Base-by-base conservation (phyloP, 2,888 invertebrate species). In the Drosophila anomelani region DNA sequence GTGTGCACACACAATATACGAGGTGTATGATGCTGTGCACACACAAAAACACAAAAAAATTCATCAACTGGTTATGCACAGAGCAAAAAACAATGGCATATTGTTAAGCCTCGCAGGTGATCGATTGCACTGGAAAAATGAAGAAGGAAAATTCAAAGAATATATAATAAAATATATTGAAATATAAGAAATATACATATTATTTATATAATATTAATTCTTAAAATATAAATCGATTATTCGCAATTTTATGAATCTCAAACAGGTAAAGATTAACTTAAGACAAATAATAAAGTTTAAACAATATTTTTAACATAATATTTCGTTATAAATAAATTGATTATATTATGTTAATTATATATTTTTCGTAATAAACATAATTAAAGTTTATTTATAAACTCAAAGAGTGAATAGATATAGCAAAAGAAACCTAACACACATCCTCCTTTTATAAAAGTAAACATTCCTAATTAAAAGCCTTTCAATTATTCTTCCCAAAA, bases 11-110 rank as follows among this genome's bases (percentile, higher is more conserved):
- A 56, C 41, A 41, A 41, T 72, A 55, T 67, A 32, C 53, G 36
- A 43, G 61, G 51, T 63, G 55, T 62, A 68, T 47, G 43, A 47
- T 29, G 32, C 56, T 57, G 57, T 60, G 60, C n/a, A n/a, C 13
- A 51, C 51, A 51, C 56, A 15, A 55, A 55, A 36, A 29, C 38
- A 17, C 17, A 38, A n/a, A 39, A 56, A 59, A 60, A 32, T 56
- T 39, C 56, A 38, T 59, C 56, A 15, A 47, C 34, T 46, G 20
- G 36, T 36, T 15, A 46, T 44, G 15, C 57, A 53, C 53, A 15
- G 53, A 15, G 34, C 15, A 53, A 34, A 53, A 53, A 49, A 4
- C 1, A 32, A 5, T n/a, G 26, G 17, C 32, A 4, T 8, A 17
- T 49, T 49, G 32, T 20, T 32, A 13, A 32, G 49, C 17, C 17